Conservation (phyloP, 2,797 vertebrate genomes). For the Ciconia nigra region DNA sequence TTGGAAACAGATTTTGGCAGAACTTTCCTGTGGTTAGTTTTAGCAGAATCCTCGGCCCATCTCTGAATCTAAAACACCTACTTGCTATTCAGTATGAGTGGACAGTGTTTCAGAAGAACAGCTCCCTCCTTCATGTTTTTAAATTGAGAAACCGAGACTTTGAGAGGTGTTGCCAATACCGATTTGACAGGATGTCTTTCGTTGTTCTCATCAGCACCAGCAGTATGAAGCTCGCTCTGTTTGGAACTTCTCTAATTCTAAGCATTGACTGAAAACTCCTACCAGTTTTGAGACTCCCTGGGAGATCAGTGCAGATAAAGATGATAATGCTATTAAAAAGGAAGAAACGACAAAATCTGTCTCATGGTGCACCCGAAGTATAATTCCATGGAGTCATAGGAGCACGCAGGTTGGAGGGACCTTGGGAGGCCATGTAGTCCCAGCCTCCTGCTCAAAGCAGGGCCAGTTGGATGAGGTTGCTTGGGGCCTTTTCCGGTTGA, state of each 20-base stretch:
- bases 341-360: not conserved
- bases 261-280: not conserved
- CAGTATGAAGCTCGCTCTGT: fast-evolving
- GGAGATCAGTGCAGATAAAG: not conserved
- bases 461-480: not conserved
- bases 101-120: not conserved
- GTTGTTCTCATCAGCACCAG: not conserved
- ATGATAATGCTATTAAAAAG: not conserved
- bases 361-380: not conserved
- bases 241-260: not conserved
- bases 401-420: not conserved
- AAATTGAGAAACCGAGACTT: not conserved
- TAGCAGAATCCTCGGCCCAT: not conserved
- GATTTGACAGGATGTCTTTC: fast-evolving
- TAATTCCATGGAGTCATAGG: not conserved
- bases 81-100: not conserved
- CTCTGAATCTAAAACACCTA: not conserved
- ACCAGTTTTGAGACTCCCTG: not conserved
- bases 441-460: not conserved
- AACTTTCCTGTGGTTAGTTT: not conserved
- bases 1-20: not conserved
- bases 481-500: not conserved
- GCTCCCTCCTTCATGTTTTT: not conserved
- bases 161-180: not conserved
- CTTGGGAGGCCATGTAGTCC: not conserved